These are phyloP conservation scores for Genyomyrus donnyi DNA, from an alignment of 2,113 vertebrate species.

Conservation along the genomic window DNA sequence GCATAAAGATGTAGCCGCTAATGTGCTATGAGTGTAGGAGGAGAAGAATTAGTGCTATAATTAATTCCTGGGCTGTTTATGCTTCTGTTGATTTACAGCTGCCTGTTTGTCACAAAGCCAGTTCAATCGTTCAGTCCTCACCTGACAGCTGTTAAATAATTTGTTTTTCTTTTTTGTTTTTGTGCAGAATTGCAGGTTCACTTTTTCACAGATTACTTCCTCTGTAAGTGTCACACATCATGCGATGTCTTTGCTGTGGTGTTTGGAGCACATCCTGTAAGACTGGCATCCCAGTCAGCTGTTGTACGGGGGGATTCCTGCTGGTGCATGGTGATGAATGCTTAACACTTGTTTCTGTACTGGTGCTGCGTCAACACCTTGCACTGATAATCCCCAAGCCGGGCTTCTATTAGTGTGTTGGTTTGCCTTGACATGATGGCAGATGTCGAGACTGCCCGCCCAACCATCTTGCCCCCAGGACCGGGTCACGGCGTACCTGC, in stretches of 20 bases:
- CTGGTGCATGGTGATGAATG: not conserved
- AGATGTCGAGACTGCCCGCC: not conserved
- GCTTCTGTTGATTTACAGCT: conserved; percentile 21
- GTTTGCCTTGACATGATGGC: not conserved
- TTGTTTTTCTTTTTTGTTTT: conserved; percentile 31
- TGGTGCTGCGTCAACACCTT: not conserved
- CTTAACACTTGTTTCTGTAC: not conserved
- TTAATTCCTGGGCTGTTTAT: not conserved
- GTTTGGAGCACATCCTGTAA: not conserved
- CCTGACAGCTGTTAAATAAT: conserved; percentile 32
- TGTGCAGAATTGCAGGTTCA: conserved; percentile 40
- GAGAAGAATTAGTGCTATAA: not conserved
- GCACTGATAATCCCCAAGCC: not conserved
- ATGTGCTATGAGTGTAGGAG: not conserved
- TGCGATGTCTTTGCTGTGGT: conserved; percentile 23
- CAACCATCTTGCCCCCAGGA: not conserved
- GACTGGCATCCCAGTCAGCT: not conserved
- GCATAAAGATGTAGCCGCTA: not conserved
- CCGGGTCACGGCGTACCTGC: not conserved
- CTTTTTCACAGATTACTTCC: conserved; percentile 35
- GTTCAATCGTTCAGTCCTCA: conserved; percentile 11
- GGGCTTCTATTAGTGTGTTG: not conserved
- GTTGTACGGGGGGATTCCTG: not conserved
- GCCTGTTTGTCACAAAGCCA: conserved; percentile 26
- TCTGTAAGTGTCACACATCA: conserved; percentile 32